Conservation (phyloP, 2,888 invertebrate genomes). For the Nephrocerus scutellatus region DNA sequence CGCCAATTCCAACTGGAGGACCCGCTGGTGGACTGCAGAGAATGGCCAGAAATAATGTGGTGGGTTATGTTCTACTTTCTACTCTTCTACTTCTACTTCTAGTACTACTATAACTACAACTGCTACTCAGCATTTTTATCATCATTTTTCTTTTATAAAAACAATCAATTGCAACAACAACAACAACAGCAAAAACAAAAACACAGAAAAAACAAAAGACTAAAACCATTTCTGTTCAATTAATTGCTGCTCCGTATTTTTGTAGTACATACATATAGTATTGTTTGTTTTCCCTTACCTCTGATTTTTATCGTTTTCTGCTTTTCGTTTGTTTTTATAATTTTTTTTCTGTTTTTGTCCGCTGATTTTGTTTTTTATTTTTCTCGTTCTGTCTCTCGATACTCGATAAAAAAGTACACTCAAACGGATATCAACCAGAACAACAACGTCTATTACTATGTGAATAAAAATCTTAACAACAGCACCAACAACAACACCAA, state of each 20-base stretch:
- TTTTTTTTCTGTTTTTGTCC: constrained; percentile 16
- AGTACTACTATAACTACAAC: constrained; percentile 35
- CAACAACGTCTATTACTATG: constrained; percentile 16
- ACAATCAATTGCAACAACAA: neutral
- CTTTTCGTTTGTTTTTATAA: constrained; percentile 20
- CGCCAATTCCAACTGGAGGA: constrained; percentile 59
- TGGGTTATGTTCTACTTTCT: constrained; percentile 61
- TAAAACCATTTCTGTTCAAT: no score
- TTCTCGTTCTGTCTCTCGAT: constrained; percentile 18
- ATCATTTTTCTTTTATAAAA: constrained; percentile 1
- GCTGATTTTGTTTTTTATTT: constrained; percentile 14
- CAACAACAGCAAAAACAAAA: no score
- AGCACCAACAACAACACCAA: constrained; percentile 17
- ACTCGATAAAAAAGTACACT: constrained; percentile 20
- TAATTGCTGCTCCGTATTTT: no score
- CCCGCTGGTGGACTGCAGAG: constrained; percentile 53
- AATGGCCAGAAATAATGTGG: constrained; percentile 57
- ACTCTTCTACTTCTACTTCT: constrained; percentile 31
- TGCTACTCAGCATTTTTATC: constrained; percentile 2
- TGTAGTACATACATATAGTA: neutral
- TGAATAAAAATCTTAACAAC: constrained; percentile 22
- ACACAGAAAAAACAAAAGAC: constrained; percentile 14
- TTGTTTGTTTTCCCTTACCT: constrained; percentile 12
- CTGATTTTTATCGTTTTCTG: constrained; percentile 10
- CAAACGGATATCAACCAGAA: constrained; percentile 23